phyloP scores from a whole-genome alignment of 2,888 invertebrate species.

The Horisme vitalbata region DNA sequence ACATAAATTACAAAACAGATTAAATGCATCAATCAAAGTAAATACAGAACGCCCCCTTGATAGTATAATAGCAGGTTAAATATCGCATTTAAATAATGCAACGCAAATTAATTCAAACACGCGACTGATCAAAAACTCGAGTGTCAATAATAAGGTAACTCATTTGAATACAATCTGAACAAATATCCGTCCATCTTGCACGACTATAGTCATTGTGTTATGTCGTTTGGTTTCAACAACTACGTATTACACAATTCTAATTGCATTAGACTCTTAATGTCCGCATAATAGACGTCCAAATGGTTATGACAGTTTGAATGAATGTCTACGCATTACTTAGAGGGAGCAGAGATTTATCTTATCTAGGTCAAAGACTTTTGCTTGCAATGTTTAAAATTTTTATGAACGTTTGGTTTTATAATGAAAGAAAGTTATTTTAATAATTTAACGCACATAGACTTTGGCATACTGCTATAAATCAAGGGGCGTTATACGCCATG shows the following conservation, averaged over 20 bases:
- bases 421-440: conserved; percentile 1
- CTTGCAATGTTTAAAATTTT: background rate
- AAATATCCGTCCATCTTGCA: conserved; percentile 20
- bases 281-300: conserved; percentile 39
- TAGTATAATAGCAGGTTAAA: conserved; percentile 61
- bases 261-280: conserved; percentile 40
- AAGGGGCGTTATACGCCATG: conserved; percentile 84
- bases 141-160: conserved; percentile 60
- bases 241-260: conserved; percentile 35
- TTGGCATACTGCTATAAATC: conserved; percentile 82
- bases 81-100: conserved; percentile 68
- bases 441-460: conserved; percentile 72
- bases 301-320: conserved; percentile 52
- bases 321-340: conserved; percentile 45
- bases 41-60: conserved; percentile 52
- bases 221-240: conserved; percentile 30
- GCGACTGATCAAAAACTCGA: conserved; percentile 60
- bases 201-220: conserved; percentile 5
- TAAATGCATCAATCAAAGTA: conserved; percentile 39
- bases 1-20: background rate
- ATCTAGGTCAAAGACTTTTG: conserved; percentile 19
- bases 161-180: conserved; percentile 65
- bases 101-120: conserved; percentile 68
- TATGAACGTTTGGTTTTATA: too few relatives aligned
- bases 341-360: conserved; percentile 1